A percentile compares a stretch with the other conserved stretches of the same genome.
Evolutionary conservation across 37 sponge, comb jelly and placozoan genomes (phyloP).

Genomic region (Tethya wilhelma): DNA sequence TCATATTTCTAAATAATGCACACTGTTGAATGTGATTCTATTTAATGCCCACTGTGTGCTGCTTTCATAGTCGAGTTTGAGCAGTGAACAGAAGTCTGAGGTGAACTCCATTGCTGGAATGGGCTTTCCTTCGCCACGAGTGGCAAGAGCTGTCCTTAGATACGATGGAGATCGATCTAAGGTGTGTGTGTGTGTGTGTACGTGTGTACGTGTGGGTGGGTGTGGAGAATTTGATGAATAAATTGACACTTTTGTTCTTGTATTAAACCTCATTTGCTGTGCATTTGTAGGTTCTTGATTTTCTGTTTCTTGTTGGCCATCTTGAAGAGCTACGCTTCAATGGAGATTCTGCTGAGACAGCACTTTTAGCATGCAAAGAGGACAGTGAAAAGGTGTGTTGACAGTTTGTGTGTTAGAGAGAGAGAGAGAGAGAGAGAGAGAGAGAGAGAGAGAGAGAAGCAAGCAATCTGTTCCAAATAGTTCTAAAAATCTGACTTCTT

Average conservation of each 20-base stretch:
- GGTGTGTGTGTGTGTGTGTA: conserved; percentile 29
- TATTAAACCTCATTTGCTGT: neutral
- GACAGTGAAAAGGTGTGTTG: conserved; percentile 41
- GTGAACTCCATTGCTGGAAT: conserved; percentile 51
- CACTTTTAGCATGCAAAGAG: conserved; percentile 47
- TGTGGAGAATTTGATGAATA: neutral
- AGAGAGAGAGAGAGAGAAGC: too few relatives aligned
- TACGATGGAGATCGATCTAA: conserved; percentile 42
- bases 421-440: too few relatives aligned
- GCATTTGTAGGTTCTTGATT: conserved; percentile 36
- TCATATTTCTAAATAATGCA: neutral
- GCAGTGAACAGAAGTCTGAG: conserved; percentile 13
- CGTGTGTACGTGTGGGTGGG: neutral
- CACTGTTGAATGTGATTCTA: neutral
- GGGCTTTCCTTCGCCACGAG: conserved; percentile 73
- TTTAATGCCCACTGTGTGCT: too few relatives aligned
- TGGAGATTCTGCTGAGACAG: conserved; percentile 79
- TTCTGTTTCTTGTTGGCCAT: conserved; percentile 62
- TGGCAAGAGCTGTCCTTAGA: conserved; percentile 63
- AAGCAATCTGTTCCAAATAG: neutral
- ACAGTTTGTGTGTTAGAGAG: neutral
- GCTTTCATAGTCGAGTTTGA: conserved; percentile 29
- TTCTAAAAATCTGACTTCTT: neutral
- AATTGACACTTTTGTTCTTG: neutral
- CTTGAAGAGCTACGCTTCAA: conserved; percentile 52